Base-by-base conservation (phyloP, 2,888 invertebrate species). In the Mechanitis messenoides region DNA sequence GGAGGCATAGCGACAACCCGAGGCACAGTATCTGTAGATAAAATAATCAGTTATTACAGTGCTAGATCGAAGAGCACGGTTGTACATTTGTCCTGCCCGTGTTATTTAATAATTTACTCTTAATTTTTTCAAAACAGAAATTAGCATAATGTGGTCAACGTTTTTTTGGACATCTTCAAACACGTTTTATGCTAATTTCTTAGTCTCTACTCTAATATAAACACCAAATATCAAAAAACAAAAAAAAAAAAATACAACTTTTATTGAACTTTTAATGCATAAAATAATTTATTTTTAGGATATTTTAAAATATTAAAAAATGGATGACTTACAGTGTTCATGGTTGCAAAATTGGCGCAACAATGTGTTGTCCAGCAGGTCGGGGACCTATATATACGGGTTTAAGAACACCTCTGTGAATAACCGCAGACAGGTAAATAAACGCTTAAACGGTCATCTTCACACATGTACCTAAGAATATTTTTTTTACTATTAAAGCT, bases 291-390 rank as follows among this genome's bases (percentile, higher is more conserved):
- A 42, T 2, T 9, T 9, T 28, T 31, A 58, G 1, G 50, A 50
- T 50, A 31, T 31, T 50, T 33, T 45, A 54, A 59, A 59, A 31
- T 46, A 55, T 59, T n/a, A 55, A 45, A 53, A 47, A 38, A 33
- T 33, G 28, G 56, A 35, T 28, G 72, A 84, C 86, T 85, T 68
- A 87, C 87, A 66, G 80, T 82, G 76, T 85, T 85, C 87, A 87
- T 87, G 74, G 75, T 83, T 72, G 64, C 73, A 74, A 71, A 71
- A 50, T 50, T 31, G 1, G 4, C 73, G 67, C 69, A 70, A 68
- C 66, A 68, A 68, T 65, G 79, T 74, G 82, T 79, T 68, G 65
- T 69, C 61, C 69, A 65, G 63, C 70, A 64, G 56, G 66, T 56
- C 61, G 64, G 60, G 70, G 68, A 71, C 69, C 74, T 85, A 81